Evolutionary conservation across 2,113 vertebrate species (phyloP), one percentile per base, ranked within the genome.

Genomic region (Aegithalos caudatus): DNA sequence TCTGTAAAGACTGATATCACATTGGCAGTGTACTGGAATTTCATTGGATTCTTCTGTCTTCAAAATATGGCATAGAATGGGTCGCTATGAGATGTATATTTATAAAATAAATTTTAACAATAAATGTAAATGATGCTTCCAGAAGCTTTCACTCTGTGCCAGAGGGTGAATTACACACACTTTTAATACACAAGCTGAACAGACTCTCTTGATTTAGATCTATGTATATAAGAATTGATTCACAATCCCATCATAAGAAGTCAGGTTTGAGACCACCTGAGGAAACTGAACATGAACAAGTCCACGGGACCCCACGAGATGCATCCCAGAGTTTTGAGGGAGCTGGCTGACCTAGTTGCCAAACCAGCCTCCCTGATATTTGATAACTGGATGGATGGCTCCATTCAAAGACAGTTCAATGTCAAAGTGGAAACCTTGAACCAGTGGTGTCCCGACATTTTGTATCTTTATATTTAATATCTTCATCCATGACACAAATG

Each of bases 161-260:
- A 28, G 56, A 86, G 22, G n/a, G 54, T 6, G 35, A 82, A 83
- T 23, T 47, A 42, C 31, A 79, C 33, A 76, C 10, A 12, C 28
- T 67, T 82, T 40, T 6, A 84, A 64, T 22, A 51, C 2, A 67
- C 19, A 71, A 54, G 19, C 22, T 64, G 58, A 64, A 65, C 5
- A 12, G 76, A 50, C 21, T 27, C 29, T 73, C 72, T 31, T 2
- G 0, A 66, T 38, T 65, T 50, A 69, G 14, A 23, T 57, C 6
- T 14, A 11, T 11, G 10, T 21, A 18, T 11, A 0, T 48, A 47
- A 62, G 9, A 60, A 27, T 31, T 80, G 51, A 56, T 35, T 65
- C 42, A 64, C 1, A 5, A 35, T 50, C 29, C 25, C 25, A 23
- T 27, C 0, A 0, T 12, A 53, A 78, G 15, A 54, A 53, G 38